Conservation (phyloP, 2,888 invertebrate genomes). For the Nycteola revayana region DNA sequence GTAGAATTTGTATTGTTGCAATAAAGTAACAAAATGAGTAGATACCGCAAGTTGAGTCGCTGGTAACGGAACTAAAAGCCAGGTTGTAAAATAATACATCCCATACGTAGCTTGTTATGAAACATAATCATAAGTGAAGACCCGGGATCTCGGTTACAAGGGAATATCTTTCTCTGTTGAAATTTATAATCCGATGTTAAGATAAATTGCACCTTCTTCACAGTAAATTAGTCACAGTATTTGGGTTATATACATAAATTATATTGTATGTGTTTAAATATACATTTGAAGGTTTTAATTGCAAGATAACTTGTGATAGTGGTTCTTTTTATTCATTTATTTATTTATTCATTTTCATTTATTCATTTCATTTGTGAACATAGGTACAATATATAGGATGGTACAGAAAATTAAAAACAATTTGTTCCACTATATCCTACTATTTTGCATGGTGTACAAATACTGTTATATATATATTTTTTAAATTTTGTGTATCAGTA, state of each 20-base stretch:
- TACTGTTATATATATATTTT: no score
- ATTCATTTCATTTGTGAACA: no score
- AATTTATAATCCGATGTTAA: slow-evolving; percentile 38
- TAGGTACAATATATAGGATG: no score
- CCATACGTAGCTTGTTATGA: slow-evolving; percentile 37
- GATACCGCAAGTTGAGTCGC: slow-evolving; percentile 26
- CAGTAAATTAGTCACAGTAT: slow-evolving; percentile 55
- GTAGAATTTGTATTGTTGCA: slow-evolving; percentile 21
- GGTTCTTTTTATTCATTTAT: no score
- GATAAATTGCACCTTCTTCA: slow-evolving; percentile 49
- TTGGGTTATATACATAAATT: slow-evolving; percentile 43
- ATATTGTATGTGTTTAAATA: no score
- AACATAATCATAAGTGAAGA: slow-evolving; percentile 51
- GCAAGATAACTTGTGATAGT: no score
- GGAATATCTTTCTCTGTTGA: slow-evolving; percentile 40
- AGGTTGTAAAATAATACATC: slow-evolving; percentile 32
- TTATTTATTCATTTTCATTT: no score
- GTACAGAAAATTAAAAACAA: no score
- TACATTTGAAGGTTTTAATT: no score
- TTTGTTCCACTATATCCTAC: no score
- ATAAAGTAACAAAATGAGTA: slow-evolving; percentile 25
- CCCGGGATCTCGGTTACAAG: slow-evolving; percentile 45
- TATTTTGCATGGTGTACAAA: no score
- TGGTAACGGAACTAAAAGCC: slow-evolving; percentile 34
- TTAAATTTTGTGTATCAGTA: no score